phyloP scores from a whole-genome alignment of 2,113 vertebrate genomes.

The Ageneiosus marmoratus region DNA sequence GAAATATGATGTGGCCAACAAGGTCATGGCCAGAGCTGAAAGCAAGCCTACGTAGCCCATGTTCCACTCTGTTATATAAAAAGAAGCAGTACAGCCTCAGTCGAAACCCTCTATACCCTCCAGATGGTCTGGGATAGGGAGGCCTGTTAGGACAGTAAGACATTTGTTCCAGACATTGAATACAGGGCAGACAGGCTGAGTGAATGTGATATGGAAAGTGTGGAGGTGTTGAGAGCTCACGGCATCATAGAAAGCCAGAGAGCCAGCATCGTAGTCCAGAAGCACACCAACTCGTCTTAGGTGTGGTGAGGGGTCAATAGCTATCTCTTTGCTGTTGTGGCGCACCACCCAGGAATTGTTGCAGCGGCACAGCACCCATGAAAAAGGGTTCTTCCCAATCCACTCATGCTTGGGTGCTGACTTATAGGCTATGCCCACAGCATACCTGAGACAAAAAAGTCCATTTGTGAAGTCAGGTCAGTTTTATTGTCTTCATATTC shows the following conservation, averaged over 20 bases:
- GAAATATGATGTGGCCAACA: neutral
- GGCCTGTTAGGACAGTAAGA: conserved; percentile 92
- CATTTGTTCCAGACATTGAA: conserved; percentile 98
- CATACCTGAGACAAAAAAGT: conserved; percentile 79
- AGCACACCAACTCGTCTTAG: conserved; percentile 88
- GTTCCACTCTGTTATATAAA: neutral
- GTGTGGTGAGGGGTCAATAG: conserved; percentile 90
- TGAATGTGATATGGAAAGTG: conserved; percentile 89
- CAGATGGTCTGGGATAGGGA: conserved; percentile 95
- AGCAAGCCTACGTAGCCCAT: neutral
- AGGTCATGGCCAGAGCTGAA: conserved; percentile 3
- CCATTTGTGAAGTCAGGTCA: neutral
- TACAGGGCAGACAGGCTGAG: conserved; percentile 92
- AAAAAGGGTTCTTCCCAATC: conserved; percentile 93
- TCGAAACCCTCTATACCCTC: conserved; percentile 86
- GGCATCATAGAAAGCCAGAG: conserved; percentile 92
- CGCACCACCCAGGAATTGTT: conserved; percentile 92
- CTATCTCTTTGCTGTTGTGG: conserved; percentile 92
- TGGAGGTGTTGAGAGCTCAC: conserved; percentile 92
- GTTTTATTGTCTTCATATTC: neutral
- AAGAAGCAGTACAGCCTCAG: conserved; percentile 52
- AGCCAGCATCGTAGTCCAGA: conserved; percentile 94
- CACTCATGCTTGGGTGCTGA: conserved; percentile 94
- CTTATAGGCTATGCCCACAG: conserved; percentile 93
- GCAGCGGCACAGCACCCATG: conserved; percentile 95